Evolutionary conservation across 2,797 vertebrate species (phyloP), one percentile per base, ranked within the genome.

Genomic region (Ammospiza maritima): DNA sequence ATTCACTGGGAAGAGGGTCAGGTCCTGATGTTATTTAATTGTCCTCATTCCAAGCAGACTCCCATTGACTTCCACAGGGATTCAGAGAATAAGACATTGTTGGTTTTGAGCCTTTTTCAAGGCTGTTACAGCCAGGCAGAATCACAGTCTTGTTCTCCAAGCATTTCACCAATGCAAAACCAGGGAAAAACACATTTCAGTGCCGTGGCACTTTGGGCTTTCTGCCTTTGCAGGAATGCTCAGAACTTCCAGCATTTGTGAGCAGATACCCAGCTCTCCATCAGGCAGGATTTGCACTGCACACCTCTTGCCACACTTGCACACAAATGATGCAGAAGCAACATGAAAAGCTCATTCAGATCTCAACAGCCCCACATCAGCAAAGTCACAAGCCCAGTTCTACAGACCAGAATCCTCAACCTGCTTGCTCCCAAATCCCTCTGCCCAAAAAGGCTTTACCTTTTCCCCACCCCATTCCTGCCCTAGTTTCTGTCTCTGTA

Each of bases 191-290:
- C 9, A 20, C 29, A 4, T 32, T 29, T n/a, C 73, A 80, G 44
- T 57, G 53, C 21, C 0, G 0, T 23, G 45, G 36, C 25, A 26
- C 22, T 65, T 40, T 0, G 23, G 21, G 13, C 51, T 88, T 58
- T 47, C 47, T 70, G 18, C n/a, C 70, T 70, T n/a, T 34, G 18
- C 32, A 76, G 89, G 48, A 81, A 45, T 13, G 13, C 45, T 90
- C 32, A 66, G 60, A 79, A 76, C 61, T 72, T 66, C 9, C 26
- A 40, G 61, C 44, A 51, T 38, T 58, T 62, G 34, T 45, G 79
- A 78, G 81, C 54, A 74, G 23, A 18, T 45, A 15, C 5, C 67
- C 74, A 40, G 32, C 57, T 80, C 32, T 83, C 60, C 80, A 50
- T 64, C 57, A 76, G 71, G 57, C 19, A 10, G 10, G 10, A 58